Conservation (phyloP, 2,888 invertebrate species). For the Drosophila putrida region DNA sequence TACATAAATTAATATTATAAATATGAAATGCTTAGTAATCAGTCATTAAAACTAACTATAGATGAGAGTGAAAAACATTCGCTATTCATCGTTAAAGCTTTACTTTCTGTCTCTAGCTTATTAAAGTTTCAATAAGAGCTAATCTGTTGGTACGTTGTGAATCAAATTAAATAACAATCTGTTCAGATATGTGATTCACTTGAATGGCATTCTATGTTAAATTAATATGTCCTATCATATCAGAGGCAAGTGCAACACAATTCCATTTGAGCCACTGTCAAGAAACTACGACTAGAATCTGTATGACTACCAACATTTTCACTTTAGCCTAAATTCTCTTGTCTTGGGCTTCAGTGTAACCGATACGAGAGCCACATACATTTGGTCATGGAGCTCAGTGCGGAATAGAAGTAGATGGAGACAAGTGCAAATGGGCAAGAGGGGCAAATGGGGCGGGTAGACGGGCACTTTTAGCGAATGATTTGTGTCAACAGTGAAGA, state of each 20-base stretch:
- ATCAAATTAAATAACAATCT: conserved; percentile 10
- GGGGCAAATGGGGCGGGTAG: conserved; percentile 24
- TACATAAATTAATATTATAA: too few species aligned
- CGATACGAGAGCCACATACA: conserved; percentile 57
- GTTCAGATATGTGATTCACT: conserved; percentile 16
- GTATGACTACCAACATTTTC: conserved; percentile 53
- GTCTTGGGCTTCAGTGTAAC: conserved; percentile 56
- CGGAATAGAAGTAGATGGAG: conserved; percentile 16
- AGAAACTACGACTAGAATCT: conserved; percentile 1
- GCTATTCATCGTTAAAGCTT: too few species aligned
- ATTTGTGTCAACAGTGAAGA: conserved; percentile 78
- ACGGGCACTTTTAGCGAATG: conserved; percentile 67
- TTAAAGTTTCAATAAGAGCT: conserved; percentile 19
- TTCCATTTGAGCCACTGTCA: conserved; percentile 36
- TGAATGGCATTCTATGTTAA: conserved; percentile 27
- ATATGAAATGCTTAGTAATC: too few species aligned
- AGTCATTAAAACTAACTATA: not conserved
- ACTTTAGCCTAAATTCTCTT: conserved; percentile 42
- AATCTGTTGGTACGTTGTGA: too few species aligned
- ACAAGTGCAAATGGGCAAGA: conserved; percentile 22
- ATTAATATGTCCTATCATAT: conserved; percentile 17
- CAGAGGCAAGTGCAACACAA: conserved; percentile 32
- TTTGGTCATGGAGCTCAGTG: conserved; percentile 66
- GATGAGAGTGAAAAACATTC: not conserved
- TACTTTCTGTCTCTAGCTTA: not conserved